These are phyloP conservation scores for Plectus sambesii DNA, from an alignment of 1,140 invertebrate genomes.

Conservation along the genomic window DNA sequence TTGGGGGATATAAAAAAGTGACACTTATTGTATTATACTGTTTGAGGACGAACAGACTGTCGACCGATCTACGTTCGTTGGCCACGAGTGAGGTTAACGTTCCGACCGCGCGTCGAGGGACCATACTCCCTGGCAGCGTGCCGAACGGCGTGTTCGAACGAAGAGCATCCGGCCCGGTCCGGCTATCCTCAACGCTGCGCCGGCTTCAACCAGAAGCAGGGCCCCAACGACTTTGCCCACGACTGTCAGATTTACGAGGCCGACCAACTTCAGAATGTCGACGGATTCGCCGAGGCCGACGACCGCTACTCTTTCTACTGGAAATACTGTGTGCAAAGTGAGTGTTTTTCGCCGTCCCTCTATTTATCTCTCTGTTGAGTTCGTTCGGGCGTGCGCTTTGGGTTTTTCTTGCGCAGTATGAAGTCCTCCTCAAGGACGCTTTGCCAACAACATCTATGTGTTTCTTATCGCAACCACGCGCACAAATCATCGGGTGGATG, in stretches of 20 bases:
- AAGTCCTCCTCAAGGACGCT: no score
- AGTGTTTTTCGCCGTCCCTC: no score
- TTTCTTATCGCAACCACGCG: no score
- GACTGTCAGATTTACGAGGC: slow-evolving; percentile 38
- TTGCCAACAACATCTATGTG: no score
- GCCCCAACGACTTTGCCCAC: slow-evolving; percentile 24
- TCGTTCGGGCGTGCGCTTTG: no score
- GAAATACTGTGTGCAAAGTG: slow-evolving; percentile 44
- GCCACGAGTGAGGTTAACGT: slow-evolving; percentile 41
- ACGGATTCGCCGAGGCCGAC: slow-evolving; percentile 43
- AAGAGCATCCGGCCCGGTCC: slow-evolving; percentile 31
- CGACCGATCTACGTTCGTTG: slow-evolving; percentile 40
- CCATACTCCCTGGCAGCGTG: slow-evolving; percentile 31
- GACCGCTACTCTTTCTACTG: slow-evolving; percentile 46
- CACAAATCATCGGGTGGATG: no score
- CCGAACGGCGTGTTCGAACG: slow-evolving; percentile 33
- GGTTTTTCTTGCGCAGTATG: no score
- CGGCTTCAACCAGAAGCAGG: slow-evolving; percentile 24
- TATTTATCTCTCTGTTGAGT: no score
- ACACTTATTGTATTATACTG: no score
- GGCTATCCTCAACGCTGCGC: slow-evolving; percentile 36
- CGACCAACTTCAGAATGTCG: slow-evolving; percentile 40
- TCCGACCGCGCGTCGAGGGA: slow-evolving; percentile 26
- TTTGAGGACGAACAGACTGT: no score
- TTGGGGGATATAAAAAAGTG: no score